phyloP scores from a whole-genome alignment of 1,140 invertebrate genomes.

The Drosophila sp. region DNA sequence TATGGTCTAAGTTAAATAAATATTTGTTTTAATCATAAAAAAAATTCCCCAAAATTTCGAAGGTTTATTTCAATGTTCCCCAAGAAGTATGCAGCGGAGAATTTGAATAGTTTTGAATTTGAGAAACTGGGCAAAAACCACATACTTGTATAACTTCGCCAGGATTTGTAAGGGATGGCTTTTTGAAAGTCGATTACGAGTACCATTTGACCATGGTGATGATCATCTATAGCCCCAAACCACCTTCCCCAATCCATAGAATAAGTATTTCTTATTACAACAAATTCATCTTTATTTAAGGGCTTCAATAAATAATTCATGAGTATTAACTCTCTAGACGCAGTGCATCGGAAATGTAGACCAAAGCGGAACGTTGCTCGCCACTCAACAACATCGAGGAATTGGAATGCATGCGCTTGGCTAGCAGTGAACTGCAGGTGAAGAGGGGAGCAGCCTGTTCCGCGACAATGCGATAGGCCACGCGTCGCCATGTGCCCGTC shows the following conservation, averaged over 20 bases:
- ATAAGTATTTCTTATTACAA: neutral
- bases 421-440: slow-evolving; percentile 54
- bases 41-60: no score
- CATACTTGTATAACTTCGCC: no score
- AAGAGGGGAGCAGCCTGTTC: slow-evolving; percentile 74
- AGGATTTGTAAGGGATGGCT: no score
- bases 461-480: slow-evolving; percentile 72
- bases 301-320: neutral
- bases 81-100: no score
- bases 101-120: no score
- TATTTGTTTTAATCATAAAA: neutral
- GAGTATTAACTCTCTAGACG: slow-evolving; percentile 45
- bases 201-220: no score
- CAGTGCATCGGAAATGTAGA: slow-evolving; percentile 42
- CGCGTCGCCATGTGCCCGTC: slow-evolving; percentile 66
- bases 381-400: neutral
- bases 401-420: slow-evolving; percentile 45
- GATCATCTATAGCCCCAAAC: no score
- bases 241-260: no score
- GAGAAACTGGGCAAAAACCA: no score
- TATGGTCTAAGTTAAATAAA: neutral
- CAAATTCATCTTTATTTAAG: neutral
- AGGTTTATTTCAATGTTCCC: neutral
- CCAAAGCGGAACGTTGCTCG: slow-evolving; percentile 48
- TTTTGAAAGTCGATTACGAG: no score